These are phyloP conservation scores for Acronicta leporina DNA, from an alignment of 2,888 invertebrate genomes.

Conservation along the genomic window DNA sequence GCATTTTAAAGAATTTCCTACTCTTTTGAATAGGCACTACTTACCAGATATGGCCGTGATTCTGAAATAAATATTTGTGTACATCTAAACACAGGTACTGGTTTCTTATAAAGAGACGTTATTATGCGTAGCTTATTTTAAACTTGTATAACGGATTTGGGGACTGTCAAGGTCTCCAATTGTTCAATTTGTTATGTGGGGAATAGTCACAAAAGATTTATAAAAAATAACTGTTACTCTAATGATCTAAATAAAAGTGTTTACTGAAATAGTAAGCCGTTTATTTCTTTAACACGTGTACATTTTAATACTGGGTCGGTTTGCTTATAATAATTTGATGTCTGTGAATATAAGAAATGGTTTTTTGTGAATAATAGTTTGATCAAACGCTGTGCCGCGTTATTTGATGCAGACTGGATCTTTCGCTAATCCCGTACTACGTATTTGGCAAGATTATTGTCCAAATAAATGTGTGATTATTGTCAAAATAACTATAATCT, in stretches of 20 bases:
- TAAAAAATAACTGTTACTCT: constrained; percentile 7
- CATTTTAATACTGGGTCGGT: constrained; percentile 25
- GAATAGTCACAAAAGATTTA: constrained; percentile 9
- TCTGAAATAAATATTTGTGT: constrained; percentile 2
- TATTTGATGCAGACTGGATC: too few relatives aligned
- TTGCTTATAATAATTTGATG: background rate
- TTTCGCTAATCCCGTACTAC: too few relatives aligned
- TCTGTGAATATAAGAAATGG: background rate
- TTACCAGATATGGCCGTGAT: background rate
- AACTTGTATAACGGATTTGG: constrained; percentile 35
- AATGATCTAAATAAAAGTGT: constrained; percentile 19
- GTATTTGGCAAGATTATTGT: too few relatives aligned
- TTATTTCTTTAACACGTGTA: constrained; percentile 32
- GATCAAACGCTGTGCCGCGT: too few relatives aligned
- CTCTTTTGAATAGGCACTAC: constrained; percentile 20
- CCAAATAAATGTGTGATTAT: too few relatives aligned
- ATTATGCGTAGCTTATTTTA: constrained; percentile 18
- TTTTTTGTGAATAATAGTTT: background rate
- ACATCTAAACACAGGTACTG: constrained; percentile 4
- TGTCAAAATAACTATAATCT: too few relatives aligned
- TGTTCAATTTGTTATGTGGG: constrained; percentile 11
- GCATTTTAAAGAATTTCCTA: constrained; percentile 11
- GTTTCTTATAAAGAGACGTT: constrained; percentile 11
- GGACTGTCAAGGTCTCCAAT: constrained; percentile 35
- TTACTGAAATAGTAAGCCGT: constrained; percentile 20